A percentile compares a stretch with the other conserved stretches of the same genome.
Conservation (phyloP, 2,888 invertebrate genomes). For the Drosophila putrida region DNA sequence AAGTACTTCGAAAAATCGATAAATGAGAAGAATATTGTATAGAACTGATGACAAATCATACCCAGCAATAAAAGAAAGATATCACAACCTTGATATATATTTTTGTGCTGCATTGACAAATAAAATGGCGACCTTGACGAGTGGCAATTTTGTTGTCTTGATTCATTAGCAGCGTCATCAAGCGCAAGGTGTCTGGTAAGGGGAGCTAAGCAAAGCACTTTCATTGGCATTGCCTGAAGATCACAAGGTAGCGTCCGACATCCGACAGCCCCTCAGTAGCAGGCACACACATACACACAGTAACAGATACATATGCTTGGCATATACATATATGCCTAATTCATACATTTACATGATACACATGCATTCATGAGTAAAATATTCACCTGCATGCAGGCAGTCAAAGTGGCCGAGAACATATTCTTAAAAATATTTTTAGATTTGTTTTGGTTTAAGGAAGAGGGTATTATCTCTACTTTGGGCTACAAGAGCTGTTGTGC, state of each 20-base stretch:
- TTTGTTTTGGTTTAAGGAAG: constrained; percentile 45
- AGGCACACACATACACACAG: constrained; percentile 31
- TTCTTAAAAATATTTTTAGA: constrained; percentile 42
- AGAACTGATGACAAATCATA: constrained; percentile 50
- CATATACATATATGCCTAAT: neutral
- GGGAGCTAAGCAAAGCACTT: constrained; percentile 50
- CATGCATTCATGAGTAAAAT: constrained; percentile 13
- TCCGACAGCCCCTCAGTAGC: constrained; percentile 31
- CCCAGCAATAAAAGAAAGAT: constrained; percentile 34
- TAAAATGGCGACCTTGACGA: constrained; percentile 57
- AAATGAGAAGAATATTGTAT: neutral
- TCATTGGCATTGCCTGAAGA: constrained; percentile 72
- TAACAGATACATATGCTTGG: constrained; percentile 3
- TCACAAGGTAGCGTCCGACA: constrained; percentile 66
- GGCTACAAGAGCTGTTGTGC: constrained; percentile 25
- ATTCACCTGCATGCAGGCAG: constrained; percentile 61
- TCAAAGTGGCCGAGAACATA: constrained; percentile 47
- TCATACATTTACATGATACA: neutral
- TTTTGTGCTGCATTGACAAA: constrained; percentile 66
- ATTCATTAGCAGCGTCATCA: constrained; percentile 72
- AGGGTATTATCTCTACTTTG: constrained; percentile 40
- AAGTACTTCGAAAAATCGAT: neutral
- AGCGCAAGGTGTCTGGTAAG: constrained; percentile 40
- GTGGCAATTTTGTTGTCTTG: constrained; percentile 59
- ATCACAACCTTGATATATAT: constrained; percentile 66